A percentile compares a stretch with the other conserved stretches of the same genome.
phyloP scores from a whole-genome alignment of 37 sponge, comb jelly and placozoan species.

The Spongilla lacustris region DNA sequence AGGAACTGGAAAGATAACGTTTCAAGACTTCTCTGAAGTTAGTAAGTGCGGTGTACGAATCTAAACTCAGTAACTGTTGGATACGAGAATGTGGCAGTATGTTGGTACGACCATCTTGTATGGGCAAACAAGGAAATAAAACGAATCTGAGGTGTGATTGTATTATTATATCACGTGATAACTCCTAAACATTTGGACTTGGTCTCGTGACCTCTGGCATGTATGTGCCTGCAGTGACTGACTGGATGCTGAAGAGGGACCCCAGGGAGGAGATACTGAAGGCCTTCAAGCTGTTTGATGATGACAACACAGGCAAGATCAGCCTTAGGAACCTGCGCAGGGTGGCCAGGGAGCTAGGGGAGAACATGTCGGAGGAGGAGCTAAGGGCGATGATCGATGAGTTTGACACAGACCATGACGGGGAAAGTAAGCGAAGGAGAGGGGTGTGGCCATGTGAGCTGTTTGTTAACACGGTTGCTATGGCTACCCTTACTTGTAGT shows the following conservation, averaged over 20 bases:
- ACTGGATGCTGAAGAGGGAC: conserved; percentile 90
- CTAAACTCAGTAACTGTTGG: no score
- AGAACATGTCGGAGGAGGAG: conserved; percentile 98
- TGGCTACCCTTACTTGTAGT: conserved; percentile 58
- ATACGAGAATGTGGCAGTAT: no score
- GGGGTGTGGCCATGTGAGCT: no score
- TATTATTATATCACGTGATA: no score
- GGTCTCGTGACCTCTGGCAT: no score
- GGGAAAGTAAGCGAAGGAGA: conserved; percentile 85
- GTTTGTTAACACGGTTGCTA: no score
- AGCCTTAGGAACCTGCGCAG: conserved; percentile 91
- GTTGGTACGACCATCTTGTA: no score
- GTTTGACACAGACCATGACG: conserved; percentile 96
- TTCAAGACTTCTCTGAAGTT: conserved; percentile 90
- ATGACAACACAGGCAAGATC: conserved; percentile 95
- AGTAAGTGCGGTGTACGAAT: no score
- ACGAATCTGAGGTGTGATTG: no score
- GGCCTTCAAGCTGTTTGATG: conserved; percentile 96
- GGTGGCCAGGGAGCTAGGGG: conserved; percentile 96
- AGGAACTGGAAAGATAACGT: conserved; percentile 80
- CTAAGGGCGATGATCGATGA: conserved; percentile 99
- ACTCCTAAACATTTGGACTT: no score
- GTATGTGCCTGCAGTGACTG: conserved; percentile 87
- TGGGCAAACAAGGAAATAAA: no score
- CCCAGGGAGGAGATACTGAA: conserved; percentile 94